Base-by-base conservation (phyloP, 2,113 vertebrate species). In the Tachysurus fulvidraco region DNA sequence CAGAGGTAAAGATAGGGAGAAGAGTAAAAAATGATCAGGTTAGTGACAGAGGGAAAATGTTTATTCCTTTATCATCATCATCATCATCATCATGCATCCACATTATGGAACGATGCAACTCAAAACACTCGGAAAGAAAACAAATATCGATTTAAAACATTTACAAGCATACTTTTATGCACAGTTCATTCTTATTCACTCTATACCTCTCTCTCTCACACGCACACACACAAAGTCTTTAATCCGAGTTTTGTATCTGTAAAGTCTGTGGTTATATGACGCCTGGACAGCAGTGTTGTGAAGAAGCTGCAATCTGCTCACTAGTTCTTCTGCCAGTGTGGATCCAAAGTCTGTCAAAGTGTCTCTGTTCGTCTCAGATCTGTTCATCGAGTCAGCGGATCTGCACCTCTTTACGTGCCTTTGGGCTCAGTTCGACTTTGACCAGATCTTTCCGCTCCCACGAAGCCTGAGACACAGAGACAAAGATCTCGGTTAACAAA, bases 391-490 rank as follows among this genome's bases (percentile, higher is more conserved):
- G 65, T 87, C 88, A 64, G 88, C 28, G 85, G 36, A 62, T 28
- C 54, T 85, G 90, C 88, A 87, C 80, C 54, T 90, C 83, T 19
- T 71, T 86, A 62, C 21, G 69, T 54, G 84, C 89, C 88, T 89
- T 90, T 83, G 60, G 86, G 90, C 92, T 96, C 95, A 99, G 94
- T 98, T 99, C 41, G 97, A 99, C 92, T 99, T 99, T 91, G 98
- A 99, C 98, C 98, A 99, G 93, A 99, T 99, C 95, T 99, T 99
- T 83, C 97, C 97, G 0, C 98, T 99, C 92, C 98, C 97, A 30
- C 98, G 97, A 92, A 99, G 96, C 92, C 98, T 99, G 95, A 57
- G 84, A 84, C 5, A 88, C 54, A n/a, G 4, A 76, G 25, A 19
- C 41, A 78, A n/a, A 74, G 83, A 74, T 50, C 54, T 11, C 5